Conservation (phyloP, 2,797 vertebrate species). For the Rachycentron canadum region DNA sequence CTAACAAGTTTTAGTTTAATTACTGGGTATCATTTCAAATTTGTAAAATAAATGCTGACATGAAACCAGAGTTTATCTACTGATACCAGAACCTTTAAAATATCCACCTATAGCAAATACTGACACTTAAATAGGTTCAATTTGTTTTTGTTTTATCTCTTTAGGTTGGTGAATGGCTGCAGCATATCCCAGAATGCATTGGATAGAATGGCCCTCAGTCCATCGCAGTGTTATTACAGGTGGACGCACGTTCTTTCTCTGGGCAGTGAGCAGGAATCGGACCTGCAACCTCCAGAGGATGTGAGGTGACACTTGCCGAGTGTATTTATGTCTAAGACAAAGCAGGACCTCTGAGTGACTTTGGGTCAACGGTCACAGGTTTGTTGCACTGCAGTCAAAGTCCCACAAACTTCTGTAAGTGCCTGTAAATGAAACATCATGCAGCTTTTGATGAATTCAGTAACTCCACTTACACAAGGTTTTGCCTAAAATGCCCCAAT, state of each 20-base stretch:
- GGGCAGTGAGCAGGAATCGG: not conserved
- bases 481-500: not conserved
- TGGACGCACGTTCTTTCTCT: too few relatives aligned
- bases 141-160: not conserved
- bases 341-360: not conserved
- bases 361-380: not conserved
- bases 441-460: conserved; percentile 2
- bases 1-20: too few relatives aligned
- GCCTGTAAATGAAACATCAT: conserved; percentile 32
- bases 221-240: not conserved
- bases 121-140: too few relatives aligned
- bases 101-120: too few relatives aligned
- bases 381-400: not conserved
- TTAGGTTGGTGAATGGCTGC: not conserved
- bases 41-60: too few relatives aligned
- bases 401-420: conserved; percentile 20
- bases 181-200: not conserved
- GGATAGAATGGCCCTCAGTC: not conserved
- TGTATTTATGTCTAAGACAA: not conserved
- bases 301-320: not conserved
- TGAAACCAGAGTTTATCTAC: too few relatives aligned
- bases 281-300: not conserved
- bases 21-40: too few relatives aligned
- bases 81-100: too few relatives aligned
- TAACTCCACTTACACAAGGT: not conserved